Conservation (phyloP, 2,888 invertebrate species). For the Troilus luridus region DNA sequence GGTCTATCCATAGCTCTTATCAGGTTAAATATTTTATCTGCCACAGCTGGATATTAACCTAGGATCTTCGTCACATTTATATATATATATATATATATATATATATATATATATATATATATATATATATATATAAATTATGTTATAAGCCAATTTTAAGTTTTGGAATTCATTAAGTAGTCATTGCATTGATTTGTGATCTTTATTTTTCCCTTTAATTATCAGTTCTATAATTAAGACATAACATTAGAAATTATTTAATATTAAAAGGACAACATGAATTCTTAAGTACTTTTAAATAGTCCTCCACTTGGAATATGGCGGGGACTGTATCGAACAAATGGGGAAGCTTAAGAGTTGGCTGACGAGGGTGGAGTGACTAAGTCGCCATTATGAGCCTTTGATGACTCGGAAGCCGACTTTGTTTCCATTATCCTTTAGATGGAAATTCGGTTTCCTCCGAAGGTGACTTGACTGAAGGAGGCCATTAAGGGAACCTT, state of each 20-base stretch:
- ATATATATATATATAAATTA: too few species aligned
- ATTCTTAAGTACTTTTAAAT: neutral
- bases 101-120: too few species aligned
- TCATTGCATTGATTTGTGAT: too few species aligned
- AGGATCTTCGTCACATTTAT: too few species aligned
- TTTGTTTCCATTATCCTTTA: slow-evolving; percentile 46
- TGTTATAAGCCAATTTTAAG: too few species aligned
- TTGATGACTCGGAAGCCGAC: slow-evolving; percentile 47
- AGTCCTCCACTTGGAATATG: neutral
- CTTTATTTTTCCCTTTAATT: too few species aligned
- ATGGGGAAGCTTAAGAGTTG: slow-evolving; percentile 3
- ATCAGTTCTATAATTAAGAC: neutral
- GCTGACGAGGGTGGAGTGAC: slow-evolving; percentile 3
- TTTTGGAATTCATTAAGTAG: too few species aligned
- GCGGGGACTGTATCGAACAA: neutral
- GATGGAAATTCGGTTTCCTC: slow-evolving; percentile 41
- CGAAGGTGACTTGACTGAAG: neutral
- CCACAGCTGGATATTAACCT: too few species aligned
- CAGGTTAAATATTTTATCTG: too few species aligned
- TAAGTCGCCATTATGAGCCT: slow-evolving; percentile 33
- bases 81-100: too few species aligned
- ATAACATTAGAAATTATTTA: neutral
- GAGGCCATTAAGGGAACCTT: slow-evolving; percentile 34
- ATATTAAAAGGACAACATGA: neutral
- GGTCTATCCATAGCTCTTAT: too few species aligned